These are phyloP conservation scores for Brachypteracias leptosomus DNA, from an alignment of 2,113 vertebrate species.

Conservation along the genomic window DNA sequence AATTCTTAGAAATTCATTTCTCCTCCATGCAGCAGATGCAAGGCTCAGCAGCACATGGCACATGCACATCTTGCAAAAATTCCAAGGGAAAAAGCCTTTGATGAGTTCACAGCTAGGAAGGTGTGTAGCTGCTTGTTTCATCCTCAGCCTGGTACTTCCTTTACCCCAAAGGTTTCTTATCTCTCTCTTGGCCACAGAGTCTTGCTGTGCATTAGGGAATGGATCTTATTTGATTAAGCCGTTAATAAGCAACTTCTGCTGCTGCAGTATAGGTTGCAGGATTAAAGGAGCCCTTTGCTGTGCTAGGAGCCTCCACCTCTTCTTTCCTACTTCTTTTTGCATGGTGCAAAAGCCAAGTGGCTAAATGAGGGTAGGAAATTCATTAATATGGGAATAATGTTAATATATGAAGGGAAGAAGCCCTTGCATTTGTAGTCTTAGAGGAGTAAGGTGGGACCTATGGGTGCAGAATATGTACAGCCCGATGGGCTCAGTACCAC, in stretches of 20 bases:
- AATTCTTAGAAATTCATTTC: constrained; percentile 32
- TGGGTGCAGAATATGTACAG: neutral
- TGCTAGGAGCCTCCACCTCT: neutral
- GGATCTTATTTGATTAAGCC: neutral
- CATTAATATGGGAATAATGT: neutral
- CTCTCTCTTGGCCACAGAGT: neutral
- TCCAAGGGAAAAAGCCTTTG: neutral
- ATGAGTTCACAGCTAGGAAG: neutral
- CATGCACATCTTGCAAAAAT: neutral
- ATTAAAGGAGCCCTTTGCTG: neutral
- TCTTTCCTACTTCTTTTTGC: neutral
- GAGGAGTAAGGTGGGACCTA: neutral
- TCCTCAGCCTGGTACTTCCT: neutral
- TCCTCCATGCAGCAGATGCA: neutral
- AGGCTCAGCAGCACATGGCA: neutral
- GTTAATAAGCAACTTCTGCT: neutral
- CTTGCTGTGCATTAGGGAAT: neutral
- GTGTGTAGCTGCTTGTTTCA: neutral
- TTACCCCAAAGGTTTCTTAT: neutral
- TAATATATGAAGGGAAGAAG: neutral
- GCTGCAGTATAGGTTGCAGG: neutral
- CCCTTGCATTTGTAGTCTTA: neutral
- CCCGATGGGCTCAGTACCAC: accelerated
- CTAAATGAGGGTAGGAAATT: neutral
- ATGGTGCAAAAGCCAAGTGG: neutral